Conservation (phyloP, 2,797 vertebrate genomes). For the Smutsia gigantea region DNA sequence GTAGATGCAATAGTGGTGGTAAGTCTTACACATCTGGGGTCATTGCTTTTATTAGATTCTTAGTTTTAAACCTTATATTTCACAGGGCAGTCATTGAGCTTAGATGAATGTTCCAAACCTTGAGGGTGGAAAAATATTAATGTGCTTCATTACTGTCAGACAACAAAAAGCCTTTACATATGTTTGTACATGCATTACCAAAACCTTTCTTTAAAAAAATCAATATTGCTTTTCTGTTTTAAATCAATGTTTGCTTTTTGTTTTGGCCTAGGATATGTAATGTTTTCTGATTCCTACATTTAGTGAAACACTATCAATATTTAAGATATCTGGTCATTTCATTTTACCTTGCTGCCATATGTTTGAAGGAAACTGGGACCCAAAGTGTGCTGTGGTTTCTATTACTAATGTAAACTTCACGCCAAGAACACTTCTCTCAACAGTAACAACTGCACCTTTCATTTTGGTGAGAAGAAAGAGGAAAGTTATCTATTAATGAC, state of each 20-base stretch:
- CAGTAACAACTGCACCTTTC: background rate
- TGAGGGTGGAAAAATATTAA: constrained; percentile 17
- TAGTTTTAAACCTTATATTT: background rate
- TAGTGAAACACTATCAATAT: background rate
- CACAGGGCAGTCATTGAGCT: background rate
- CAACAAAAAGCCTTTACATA: background rate
- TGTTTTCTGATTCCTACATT: background rate
- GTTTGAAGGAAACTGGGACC: background rate
- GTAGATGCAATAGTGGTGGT: background rate
- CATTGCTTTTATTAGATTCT: background rate
- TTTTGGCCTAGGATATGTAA: background rate
- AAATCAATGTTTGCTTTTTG: background rate
- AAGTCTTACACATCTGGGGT: background rate
- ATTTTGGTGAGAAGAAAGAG: background rate
- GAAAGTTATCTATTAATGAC: constrained; percentile 28
- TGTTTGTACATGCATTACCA: background rate
- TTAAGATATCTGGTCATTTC: background rate
- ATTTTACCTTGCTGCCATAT: background rate
- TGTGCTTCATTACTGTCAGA: background rate
- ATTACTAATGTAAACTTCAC: background rate
- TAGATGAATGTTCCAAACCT: constrained; percentile 11
- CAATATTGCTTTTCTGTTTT: background rate
- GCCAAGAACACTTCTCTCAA: background rate
- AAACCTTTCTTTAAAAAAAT: constrained; percentile 20
- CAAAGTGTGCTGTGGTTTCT: background rate